Base-by-base conservation (phyloP, 2,113 vertebrate genomes). In the Cyanoramphus novaezelandiae region DNA sequence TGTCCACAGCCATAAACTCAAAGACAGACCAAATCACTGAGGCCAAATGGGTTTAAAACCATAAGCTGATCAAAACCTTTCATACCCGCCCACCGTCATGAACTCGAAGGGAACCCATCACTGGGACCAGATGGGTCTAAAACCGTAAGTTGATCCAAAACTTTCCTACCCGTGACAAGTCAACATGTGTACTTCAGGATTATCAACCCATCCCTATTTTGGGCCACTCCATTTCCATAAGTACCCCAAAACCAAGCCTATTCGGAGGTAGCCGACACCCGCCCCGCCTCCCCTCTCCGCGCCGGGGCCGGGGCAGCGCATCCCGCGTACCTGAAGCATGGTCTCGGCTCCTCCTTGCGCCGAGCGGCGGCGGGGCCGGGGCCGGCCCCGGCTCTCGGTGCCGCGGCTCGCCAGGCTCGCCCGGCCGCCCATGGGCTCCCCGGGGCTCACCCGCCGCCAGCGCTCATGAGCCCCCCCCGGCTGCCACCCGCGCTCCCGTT, bases 341-440 rank as follows among this genome's bases (percentile, higher is more conserved):
- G 47, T 17, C 43, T 17, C 12, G 6, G 60, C 13, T 71, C 41
- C 70, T 24, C n/a, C 59, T 8, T 14, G 83, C 37, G 10, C 63
- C 28, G 16, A 13, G 29, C 25, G 23, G 63, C 43, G 44, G 2
- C 13, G 43, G 50, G 82, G 37, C 46, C 12, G 31, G 1, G 75
- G 59, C 12, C 49, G 84, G 55, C 20, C 23, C 57, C 57, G 57
- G 57, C 9, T 59, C 57, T 59, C 57, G 57, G 57, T 81, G 17
- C 60, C 74, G 49, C 62, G 69, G 67, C 91, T 64, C 65, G 44
- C 74, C 69, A 95, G 86, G 49, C 86, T 96, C 9, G 65, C 81
- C 33, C 65, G 39, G 62, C 90, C 78, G 64, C 94, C 94, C 96
- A 92, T 95, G 28, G 69, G 57, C 57, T 59, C 13, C 33, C 57